These are phyloP conservation scores for Heliconius congener DNA, from an alignment of 1,140 invertebrate genomes.

Conservation along the genomic window DNA sequence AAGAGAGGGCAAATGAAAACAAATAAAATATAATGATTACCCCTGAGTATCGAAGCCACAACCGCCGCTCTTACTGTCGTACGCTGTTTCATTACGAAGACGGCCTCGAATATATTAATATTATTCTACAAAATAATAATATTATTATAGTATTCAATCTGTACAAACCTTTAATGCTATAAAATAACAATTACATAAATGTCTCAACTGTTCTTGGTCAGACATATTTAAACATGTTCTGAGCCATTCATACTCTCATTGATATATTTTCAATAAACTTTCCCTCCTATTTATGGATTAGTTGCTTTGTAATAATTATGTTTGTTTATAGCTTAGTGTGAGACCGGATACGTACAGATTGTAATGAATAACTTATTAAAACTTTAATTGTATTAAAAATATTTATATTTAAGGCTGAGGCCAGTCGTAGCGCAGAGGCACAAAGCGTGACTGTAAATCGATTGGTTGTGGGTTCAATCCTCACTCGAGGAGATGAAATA, in stretches of 20 bases:
- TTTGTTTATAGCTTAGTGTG: constrained; percentile 25
- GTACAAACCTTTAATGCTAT: not conserved
- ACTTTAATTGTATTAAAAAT: not conserved
- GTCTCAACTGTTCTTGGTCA: constrained; percentile 29
- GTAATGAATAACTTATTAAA: not conserved
- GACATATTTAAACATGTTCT: constrained; percentile 39
- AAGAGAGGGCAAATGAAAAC: too few relatives aligned
- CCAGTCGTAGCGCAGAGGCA: too few relatives aligned
- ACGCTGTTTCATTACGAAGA: too few relatives aligned
- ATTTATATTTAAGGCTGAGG: not conserved
- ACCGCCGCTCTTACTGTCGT: too few relatives aligned
- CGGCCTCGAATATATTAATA: not conserved
- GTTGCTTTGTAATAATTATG: constrained; percentile 26
- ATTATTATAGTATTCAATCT: not conserved
- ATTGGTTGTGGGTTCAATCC: too few relatives aligned
- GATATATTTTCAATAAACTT: constrained; percentile 49
- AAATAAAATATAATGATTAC: too few relatives aligned
- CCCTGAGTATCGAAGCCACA: too few relatives aligned
- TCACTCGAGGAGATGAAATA: too few relatives aligned
- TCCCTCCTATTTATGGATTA: constrained; percentile 47
- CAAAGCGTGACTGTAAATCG: too few relatives aligned
- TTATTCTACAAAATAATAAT: not conserved
- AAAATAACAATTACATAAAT: constrained; percentile 21
- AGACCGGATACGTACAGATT: constrained; percentile 31
- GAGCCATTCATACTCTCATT: constrained; percentile 42